Percentiles rank a stretch among this genome's conserved stretches.
Evolutionary conservation across 2,888 invertebrate genomes (phyloP).

Genomic region (Cylindroiulus punctatus): DNA sequence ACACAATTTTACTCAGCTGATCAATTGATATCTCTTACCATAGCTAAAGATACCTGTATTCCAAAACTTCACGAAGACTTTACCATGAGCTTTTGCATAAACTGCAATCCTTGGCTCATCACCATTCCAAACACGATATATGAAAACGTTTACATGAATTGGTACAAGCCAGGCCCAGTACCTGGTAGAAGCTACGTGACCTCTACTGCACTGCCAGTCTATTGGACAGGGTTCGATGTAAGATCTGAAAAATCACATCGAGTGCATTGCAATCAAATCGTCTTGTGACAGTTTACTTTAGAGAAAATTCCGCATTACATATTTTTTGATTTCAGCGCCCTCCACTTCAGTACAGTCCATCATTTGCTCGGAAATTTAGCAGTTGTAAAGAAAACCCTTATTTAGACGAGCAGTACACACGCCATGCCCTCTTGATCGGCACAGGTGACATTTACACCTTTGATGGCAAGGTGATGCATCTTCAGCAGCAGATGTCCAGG

Average conservation of each 20-base stretch:
- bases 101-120: not conserved
- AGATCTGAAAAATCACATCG: not conserved
- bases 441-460: slow-evolving; percentile 29
- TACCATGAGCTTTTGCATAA: no score
- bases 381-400: not conserved
- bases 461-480: not conserved
- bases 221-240: slow-evolving; percentile 5
- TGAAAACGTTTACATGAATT: not conserved
- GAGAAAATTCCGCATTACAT: no score
- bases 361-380: not conserved
- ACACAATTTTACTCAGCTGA: no score
- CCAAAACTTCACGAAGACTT: not conserved
- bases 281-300: no score
- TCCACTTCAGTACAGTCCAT: not conserved
- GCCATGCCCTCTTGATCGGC: not conserved
- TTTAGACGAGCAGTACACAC: not conserved
- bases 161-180: not conserved
- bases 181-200: not conserved
- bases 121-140: not conserved
- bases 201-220: not conserved
- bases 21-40: not conserved
- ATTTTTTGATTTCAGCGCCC: not conserved
- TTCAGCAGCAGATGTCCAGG: not conserved
- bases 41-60: not conserved
- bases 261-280: no score